These are phyloP conservation scores for Saturnia japonica DNA, from an alignment of 2,888 invertebrate genomes.

Conservation along the genomic window DNA sequence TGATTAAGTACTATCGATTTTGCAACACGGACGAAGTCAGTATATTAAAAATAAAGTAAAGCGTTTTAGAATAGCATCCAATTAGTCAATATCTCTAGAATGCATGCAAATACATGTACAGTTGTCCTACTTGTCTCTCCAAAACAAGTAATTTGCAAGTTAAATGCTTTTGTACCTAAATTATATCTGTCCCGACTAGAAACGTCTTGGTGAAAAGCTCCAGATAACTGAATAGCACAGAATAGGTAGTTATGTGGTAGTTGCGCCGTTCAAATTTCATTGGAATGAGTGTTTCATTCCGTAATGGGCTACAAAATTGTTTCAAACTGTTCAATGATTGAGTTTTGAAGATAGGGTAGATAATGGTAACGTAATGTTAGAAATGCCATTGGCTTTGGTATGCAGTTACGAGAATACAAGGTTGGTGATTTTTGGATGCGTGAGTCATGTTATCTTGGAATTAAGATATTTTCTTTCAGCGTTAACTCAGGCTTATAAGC, in stretches of 20 bases:
- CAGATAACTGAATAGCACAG: not conserved
- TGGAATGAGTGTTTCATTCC: not conserved
- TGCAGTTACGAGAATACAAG: no score
- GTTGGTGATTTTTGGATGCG: no score
- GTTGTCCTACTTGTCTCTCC: not conserved
- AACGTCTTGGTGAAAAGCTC: not conserved
- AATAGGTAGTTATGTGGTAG: not conserved
- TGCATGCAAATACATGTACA: not conserved
- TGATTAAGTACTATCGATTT: no score
- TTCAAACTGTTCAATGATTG: not conserved
- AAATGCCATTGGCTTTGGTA: not conserved
- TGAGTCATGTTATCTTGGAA: no score
- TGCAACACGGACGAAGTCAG: no score
- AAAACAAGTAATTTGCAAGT: conserved; percentile 3
- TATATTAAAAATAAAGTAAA: not conserved
- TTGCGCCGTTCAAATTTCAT: not conserved
- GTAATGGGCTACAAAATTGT: not conserved
- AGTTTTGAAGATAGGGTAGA: not conserved
- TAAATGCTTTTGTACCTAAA: not conserved
- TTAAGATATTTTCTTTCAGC: no score
- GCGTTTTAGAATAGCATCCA: not conserved
- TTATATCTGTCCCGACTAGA: not conserved
- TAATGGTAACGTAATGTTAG: not conserved
- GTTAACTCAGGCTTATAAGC: no score
- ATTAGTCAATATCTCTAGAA: not conserved